Percentiles rank a stretch among this genome's conserved stretches.
Evolutionary conservation across 1,140 invertebrate genomes (phyloP).

Genomic region (Whitmania pigra): DNA sequence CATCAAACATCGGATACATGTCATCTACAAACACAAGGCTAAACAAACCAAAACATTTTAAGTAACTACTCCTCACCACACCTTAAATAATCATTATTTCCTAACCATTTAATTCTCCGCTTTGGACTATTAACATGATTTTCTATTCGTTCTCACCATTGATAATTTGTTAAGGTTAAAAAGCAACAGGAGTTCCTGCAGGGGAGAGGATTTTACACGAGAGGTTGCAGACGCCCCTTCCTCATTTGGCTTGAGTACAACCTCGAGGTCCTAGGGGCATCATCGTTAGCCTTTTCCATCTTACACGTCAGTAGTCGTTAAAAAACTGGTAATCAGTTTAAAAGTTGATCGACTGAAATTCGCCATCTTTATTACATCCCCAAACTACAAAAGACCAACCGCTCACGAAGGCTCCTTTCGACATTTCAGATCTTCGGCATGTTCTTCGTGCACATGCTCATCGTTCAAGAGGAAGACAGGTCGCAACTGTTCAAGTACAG

Average conservation of each 20-base stretch:
- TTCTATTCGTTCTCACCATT: too few species aligned
- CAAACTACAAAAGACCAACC: neutral
- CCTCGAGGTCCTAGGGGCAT: slow-evolving; percentile 20
- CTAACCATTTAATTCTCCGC: too few species aligned
- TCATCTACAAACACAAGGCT: too few species aligned
- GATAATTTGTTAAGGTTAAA: neutral
- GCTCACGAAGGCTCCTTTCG: neutral
- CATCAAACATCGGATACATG: too few species aligned
- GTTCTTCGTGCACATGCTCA: slow-evolving; percentile 22
- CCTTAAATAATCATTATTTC: too few species aligned
- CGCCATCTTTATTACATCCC: too few species aligned
- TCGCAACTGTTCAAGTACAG: slow-evolving; percentile 21
- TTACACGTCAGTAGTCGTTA: slow-evolving; percentile 18
- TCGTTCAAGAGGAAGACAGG: slow-evolving; percentile 19
- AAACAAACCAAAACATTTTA: too few species aligned
- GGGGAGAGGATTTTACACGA: slow-evolving; percentile 12
- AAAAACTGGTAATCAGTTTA: neutral
- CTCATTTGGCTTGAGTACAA: slow-evolving; percentile 22
- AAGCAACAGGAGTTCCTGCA: slow-evolving; percentile 5
- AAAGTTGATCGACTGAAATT: neutral
- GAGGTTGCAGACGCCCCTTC: slow-evolving; percentile 17
- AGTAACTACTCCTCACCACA: too few species aligned
- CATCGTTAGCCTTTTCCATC: slow-evolving; percentile 20
- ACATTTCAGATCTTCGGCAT: slow-evolving; percentile 20
- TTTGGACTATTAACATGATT: too few species aligned